Base-by-base conservation (phyloP, 2,888 invertebrate species). In the Tupiocoris notatus region DNA sequence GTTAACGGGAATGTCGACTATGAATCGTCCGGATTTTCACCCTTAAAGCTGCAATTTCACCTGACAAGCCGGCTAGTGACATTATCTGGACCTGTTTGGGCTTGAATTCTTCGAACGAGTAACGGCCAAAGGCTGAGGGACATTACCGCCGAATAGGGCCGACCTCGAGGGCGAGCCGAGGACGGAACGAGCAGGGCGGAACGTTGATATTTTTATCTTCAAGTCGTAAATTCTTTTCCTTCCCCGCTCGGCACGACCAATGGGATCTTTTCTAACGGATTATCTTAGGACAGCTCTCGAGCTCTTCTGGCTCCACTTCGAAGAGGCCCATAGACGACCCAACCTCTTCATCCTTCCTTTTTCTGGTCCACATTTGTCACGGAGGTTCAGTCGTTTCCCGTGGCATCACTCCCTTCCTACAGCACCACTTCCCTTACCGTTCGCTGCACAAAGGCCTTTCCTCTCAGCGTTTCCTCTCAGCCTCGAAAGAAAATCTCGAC, bases 241-340 rank as follows among this genome's bases (percentile, higher is more conserved):
- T 63, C 21, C 63, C 7, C 63, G 3, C 64, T 63, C 24, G n/a
- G 9, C 16, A 24, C 63, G 23, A 63, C 65, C 65, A 65, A 39
- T 65, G 65, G 64, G 65, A 65, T 65, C 65, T 65, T 39, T 24
- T 65, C 65, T 65, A 65, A 65, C 65, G 65, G 65, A 65, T 65
- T 65, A 65, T 65, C 65, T 65, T 25, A 18, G 39, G 65, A 65
- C 65, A 65, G 65, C 65, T 39, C 65, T 18, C 25, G 39, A 39
- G 65, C 39, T 39, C 39, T 1, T 18, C 39, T 39, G 39, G 39
- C 39, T 12, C 39, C 39, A 39, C 39, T 39, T 39, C 39, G 39
- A 3, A 7, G 12, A 39, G 39, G 39, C 12, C 39, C 39, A 3
- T 39, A 39, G 39, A 7, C 39, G 39, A 39, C 39, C 39, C 39